Evolutionary conservation across 1,140 invertebrate species (phyloP).

Genomic region (Platyura marginata): DNA sequence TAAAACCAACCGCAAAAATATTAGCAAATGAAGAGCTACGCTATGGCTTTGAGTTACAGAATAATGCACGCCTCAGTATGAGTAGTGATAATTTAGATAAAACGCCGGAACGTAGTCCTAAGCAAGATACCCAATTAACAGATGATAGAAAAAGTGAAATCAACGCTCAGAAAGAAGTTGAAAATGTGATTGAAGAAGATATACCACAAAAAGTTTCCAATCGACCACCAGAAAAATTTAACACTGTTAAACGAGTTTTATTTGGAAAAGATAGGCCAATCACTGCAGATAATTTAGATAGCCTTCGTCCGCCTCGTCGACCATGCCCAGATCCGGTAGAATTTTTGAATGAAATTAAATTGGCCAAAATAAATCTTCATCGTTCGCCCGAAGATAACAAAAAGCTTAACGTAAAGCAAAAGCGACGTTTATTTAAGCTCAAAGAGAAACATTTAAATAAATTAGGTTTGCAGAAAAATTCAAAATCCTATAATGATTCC

Average conservation of each 20-base stretch:
- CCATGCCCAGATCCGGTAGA: slow-evolving; percentile 17
- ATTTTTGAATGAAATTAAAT: slow-evolving; percentile 19
- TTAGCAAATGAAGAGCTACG: slow-evolving; percentile 33
- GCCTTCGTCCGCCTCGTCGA: slow-evolving; percentile 4
- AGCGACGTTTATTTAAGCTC: slow-evolving; percentile 24
- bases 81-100: slow-evolving; percentile 17
- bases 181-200: neutral
- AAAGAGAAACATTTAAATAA: slow-evolving; percentile 35
- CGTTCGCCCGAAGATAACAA: slow-evolving; percentile 19
- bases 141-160: slow-evolving; percentile 11
- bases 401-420: slow-evolving; percentile 21
- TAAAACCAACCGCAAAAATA: slow-evolving; percentile 35
- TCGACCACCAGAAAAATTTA: slow-evolving; percentile 16
- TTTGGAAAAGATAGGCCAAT: no score
- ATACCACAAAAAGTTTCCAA: slow-evolving; percentile 8
- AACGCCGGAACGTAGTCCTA: slow-evolving; percentile 19
- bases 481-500: slow-evolving; percentile 11
- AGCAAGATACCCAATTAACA: slow-evolving; percentile 3
- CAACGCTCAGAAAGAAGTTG: neutral
- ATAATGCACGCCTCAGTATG: slow-evolving; percentile 26
- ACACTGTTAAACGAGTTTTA: slow-evolving; percentile 4
- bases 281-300: slow-evolving; percentile 8
- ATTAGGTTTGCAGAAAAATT: slow-evolving; percentile 24
- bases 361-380: slow-evolving; percentile 13
- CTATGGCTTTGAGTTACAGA: slow-evolving; percentile 33